A percentile compares a stretch with the other conserved stretches of the same genome.
Conservation (phyloP, 2,888 invertebrate species). For the Antheraea assamensis region DNA sequence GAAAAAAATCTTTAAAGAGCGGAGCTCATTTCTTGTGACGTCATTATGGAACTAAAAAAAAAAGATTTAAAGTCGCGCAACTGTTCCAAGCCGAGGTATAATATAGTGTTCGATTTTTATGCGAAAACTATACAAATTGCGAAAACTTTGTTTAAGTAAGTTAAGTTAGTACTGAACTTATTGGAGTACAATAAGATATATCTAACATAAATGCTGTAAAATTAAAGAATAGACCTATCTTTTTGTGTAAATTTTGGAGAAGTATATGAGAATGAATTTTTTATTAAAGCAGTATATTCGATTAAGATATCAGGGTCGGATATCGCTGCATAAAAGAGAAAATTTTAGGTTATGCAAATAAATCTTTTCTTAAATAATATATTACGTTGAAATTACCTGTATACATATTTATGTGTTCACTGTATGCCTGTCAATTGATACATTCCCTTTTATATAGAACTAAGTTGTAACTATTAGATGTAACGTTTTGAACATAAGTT, state of each 20-base stretch:
- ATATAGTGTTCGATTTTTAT: no score
- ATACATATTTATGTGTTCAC: not conserved
- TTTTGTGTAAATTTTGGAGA: not conserved
- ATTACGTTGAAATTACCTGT: not conserved
- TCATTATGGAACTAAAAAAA: no score
- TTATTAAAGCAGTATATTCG: not conserved
- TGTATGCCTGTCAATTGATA: conserved; percentile 34
- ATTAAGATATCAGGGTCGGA: not conserved
- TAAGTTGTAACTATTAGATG: conserved; percentile 26
- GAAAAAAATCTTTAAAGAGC: no score
- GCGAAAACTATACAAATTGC: no score
- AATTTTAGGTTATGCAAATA: not conserved
- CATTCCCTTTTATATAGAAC: conserved; percentile 36
- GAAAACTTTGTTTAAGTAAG: no score
- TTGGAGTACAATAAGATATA: no score
- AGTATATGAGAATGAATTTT: not conserved
- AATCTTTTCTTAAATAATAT: not conserved
- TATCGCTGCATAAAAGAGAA: not conserved
- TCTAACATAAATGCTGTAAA: no score
- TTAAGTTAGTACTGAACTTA: no score
- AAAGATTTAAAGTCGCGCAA: no score
- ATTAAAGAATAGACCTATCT: not conserved
- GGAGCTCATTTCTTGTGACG: not conserved
- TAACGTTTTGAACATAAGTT: conserved; percentile 13
- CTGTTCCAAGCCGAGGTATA: no score